Evolutionary conservation across 2,888 invertebrate genomes (phyloP), one percentile per base, ranked within the genome.

Genomic region (Zygothrica quintamaculata): DNA sequence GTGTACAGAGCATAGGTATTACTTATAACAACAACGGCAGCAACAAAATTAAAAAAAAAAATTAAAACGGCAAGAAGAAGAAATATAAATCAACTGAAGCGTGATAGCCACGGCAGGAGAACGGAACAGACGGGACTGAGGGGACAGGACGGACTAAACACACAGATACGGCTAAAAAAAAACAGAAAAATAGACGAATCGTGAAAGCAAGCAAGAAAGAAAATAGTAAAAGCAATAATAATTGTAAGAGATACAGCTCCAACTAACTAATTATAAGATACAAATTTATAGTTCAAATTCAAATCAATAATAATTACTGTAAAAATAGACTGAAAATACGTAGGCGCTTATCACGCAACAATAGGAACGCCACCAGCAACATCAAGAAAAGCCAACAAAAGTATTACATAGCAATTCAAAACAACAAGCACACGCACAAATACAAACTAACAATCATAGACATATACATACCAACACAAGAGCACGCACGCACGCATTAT

Each of bases 41-140:
- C 36, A 68, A 33, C 22, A 47, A 44, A 25, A n/a, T n/a, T n/a
- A 13, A 39, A 13, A 57, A 52, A 40, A 31, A 47, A 13, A 47
- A 37, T 6, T 22, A 44, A 13, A 12, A 3, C 5, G 39, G 16
- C 26, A 42, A 40, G 36, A 57, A 65, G 55, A 44, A 68, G 18
- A 22, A 22, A 22, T 22, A 22, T 22, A 22, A 61, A 61, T 16
- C 58, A 68, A 76, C 80, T 76, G 80, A 79, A 76, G 80, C 76
- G 80, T 57, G 46, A 65, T 79, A 50, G 64, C 36, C 11, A 39
- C 55, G 51, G 44, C 52, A 70, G 36, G 7, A 68, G 62, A 66
- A 46, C 9, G 11, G 46, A n/a, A 65, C 37, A 40, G 43, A 46
- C 34, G 39, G 15, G 31, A 40, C 5, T 15, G 43, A 25, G 44